Conservation (phyloP, 2,888 invertebrate genomes). For the Drosophila meridiana region DNA sequence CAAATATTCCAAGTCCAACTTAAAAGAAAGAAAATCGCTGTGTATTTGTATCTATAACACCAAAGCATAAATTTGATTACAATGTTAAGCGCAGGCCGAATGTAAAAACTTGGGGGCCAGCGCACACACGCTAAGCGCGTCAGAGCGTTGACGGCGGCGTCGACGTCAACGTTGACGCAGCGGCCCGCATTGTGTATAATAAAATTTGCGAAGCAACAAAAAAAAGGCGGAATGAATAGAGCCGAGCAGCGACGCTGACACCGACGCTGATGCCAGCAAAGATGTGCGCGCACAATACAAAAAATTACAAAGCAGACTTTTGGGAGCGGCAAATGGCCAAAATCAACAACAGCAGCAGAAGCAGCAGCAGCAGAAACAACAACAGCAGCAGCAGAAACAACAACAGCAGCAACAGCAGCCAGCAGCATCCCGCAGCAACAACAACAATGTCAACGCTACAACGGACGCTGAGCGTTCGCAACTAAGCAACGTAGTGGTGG, state of each 20-base stretch:
- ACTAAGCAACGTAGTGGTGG: conserved; percentile 56
- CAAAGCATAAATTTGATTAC: conserved; percentile 62
- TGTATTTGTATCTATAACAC: conserved; percentile 58
- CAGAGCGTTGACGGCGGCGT: conserved; percentile 58
- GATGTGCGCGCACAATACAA: conserved; percentile 77
- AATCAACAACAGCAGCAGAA: conserved; percentile 63
- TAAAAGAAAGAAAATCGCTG: conserved; percentile 8
- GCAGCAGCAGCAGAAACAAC: conserved; percentile 16
- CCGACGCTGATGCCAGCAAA: conserved; percentile 53
- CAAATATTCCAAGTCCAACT: not conserved
- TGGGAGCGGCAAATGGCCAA: conserved; percentile 78
- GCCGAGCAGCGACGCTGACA: conserved; percentile 43
- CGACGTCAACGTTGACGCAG: conserved; percentile 36
- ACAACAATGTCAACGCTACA: conserved; percentile 67
- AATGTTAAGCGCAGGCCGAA: conserved; percentile 59
- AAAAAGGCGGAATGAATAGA: conserved; percentile 50
- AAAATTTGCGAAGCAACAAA: conserved; percentile 63
- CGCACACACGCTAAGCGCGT: conserved; percentile 57
- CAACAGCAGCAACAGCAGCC: conserved; percentile 21
- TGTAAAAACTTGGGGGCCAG: conserved; percentile 49
- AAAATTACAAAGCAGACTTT: conserved; percentile 77
- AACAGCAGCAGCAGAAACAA: not conserved
- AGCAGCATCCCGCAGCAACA: conserved; percentile 23
- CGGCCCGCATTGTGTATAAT: conserved; percentile 74
- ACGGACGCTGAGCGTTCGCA: conserved; percentile 64